A percentile compares a stretch with the other conserved stretches of the same genome.
These are phyloP conservation scores for Pristis pectinata DNA, from an alignment of 2,797 vertebrate species.

Conservation along the genomic window DNA sequence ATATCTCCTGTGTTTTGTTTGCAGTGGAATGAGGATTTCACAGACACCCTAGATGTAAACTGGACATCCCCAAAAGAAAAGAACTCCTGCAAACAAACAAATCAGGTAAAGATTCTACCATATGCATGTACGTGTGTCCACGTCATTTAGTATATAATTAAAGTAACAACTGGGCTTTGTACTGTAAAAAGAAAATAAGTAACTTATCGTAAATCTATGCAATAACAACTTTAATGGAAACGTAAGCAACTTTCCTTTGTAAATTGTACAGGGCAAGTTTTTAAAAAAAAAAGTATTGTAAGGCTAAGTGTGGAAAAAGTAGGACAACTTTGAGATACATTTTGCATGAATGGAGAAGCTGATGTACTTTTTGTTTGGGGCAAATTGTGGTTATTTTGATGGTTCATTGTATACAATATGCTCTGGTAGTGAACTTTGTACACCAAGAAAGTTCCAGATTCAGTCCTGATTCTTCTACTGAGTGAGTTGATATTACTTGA, in stretches of 20 bases:
- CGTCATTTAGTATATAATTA: background rate
- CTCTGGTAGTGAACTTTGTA: background rate
- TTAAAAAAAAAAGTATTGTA: background rate
- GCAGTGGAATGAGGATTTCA: conserved; percentile 84
- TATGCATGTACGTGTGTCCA: background rate
- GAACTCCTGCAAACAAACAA: conserved; percentile 56
- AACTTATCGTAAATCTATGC: background rate
- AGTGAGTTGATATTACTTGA: background rate
- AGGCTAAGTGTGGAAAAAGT: background rate
- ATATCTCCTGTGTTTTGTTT: conserved; percentile 44
- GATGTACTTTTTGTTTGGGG: background rate
- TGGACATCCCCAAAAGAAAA: conserved; percentile 77
- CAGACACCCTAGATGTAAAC: conserved; percentile 72
- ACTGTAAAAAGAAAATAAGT: background rate
- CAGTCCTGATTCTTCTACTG: too few species aligned
- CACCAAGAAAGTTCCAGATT: background rate
- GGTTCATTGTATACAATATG: background rate
- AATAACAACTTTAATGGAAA: background rate
- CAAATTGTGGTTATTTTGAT: background rate
- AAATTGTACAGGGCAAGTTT: background rate
- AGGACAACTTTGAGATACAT: background rate
- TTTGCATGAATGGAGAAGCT: background rate
- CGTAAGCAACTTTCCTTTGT: background rate
- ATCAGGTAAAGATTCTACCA: too few species aligned
- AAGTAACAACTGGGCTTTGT: background rate